A percentile compares a stretch with the other conserved stretches of the same genome.
These are phyloP conservation scores for Apogon hyalosoma DNA, from an alignment of 2,797 vertebrate genomes.

Conservation along the genomic window DNA sequence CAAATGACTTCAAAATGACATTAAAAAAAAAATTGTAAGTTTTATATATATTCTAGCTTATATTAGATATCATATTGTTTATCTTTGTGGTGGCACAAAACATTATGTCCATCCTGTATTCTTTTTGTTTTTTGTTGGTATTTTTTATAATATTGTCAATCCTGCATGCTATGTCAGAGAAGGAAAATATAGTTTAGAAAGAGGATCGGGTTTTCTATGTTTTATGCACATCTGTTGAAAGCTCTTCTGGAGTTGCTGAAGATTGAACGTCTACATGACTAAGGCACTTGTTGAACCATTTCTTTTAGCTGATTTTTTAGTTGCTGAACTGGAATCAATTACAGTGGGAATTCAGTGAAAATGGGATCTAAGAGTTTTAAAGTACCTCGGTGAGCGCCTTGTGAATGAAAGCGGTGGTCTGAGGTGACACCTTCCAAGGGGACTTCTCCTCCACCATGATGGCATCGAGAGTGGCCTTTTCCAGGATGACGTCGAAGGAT, in stretches of 20 bases:
- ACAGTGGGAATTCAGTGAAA: neutral
- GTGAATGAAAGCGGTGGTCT: slow-evolving; percentile 77
- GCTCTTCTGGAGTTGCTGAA: neutral
- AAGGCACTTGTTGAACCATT: slow-evolving; percentile 3
- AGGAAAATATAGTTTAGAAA: too few species aligned
- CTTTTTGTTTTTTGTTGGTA: too few species aligned
- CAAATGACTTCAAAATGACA: too few species aligned
- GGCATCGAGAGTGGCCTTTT: slow-evolving; percentile 93
- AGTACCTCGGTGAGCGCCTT: slow-evolving; percentile 83
- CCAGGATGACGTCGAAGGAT: slow-evolving; percentile 89
- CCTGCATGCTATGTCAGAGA: too few species aligned
- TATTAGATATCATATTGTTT: too few species aligned
- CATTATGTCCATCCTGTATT: too few species aligned
- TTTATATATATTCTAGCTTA: too few species aligned
- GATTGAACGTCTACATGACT: neutral
- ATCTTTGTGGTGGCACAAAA: too few species aligned
- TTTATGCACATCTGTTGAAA: neutral
- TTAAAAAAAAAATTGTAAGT: too few species aligned
- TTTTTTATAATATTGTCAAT: too few species aligned
- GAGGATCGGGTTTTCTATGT: too few species aligned
- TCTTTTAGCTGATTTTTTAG: neutral
- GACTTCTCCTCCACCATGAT: slow-evolving; percentile 89
- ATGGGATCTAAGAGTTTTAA: neutral
- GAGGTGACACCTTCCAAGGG: slow-evolving; percentile 86
- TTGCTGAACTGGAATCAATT: neutral